Evolutionary conservation across 2,113 vertebrate species (phyloP), one percentile per base, ranked within the genome.

Genomic region (Corynorhinus townsendii): DNA sequence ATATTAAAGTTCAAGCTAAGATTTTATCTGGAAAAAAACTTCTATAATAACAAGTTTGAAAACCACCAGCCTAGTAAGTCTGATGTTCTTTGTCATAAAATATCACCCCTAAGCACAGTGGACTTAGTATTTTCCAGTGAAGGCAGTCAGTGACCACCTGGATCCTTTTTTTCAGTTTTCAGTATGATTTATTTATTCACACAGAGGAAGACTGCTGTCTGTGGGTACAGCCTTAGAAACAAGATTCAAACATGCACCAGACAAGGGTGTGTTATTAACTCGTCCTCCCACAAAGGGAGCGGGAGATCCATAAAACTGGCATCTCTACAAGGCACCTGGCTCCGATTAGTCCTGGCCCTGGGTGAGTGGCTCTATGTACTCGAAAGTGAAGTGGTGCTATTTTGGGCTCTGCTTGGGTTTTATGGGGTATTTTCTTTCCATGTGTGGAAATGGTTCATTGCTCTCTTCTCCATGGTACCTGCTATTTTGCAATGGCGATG

Each of bases 351-450:
- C 68, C 66, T 76, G 56, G 93, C 81, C 9, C 92, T 43, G 73
- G 40, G 35, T 93, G 85, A 92, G 59, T 59, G 43, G 75, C 62
- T 96, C 45, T 33, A 15, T 1, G 6, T n/a, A 38, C 49, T 83
- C 0, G 0, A 77, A 92, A 92, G 86, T 56, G 43, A 92, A 90
- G 49, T 47, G 52, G 56, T 54, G 38, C 68, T 94, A 91, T 96
- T 93, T 89, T n/a, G 69, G 52, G 73, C 45, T 92, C 84, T 89
- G 68, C 90, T 96, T 96, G 77, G 35, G n/a, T 69, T 96, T 93
- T 90, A 89, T 77, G 45, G 66, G 47, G 15, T 80, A 64, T 86
- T 96, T 97, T 90, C 89, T 94, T 96, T 96, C 92, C 87, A 47
- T 62, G 38, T 47, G 86, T 88, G 85, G 68, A 96, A 85, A 94